Evolutionary conservation across 2,888 invertebrate species (phyloP), one percentile per base, ranked within the genome.

Genomic region (Dasysyrphus tricinctus): DNA sequence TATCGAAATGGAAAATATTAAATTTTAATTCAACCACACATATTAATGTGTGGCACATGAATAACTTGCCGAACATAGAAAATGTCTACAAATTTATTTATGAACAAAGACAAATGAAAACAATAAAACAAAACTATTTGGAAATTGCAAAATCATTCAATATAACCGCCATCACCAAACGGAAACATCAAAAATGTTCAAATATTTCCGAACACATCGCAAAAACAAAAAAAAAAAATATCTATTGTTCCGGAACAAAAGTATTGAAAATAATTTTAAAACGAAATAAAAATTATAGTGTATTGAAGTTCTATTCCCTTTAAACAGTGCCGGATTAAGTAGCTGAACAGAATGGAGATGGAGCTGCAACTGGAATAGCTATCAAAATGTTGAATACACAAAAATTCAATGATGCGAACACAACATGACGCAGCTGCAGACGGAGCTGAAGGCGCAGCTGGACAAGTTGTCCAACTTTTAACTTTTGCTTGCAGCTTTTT

Each of bases 161-260:
- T 24, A 32, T 61, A 65, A 74, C 74, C 74, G 16, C 74, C n/a
- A n/a, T n/a, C n/a, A n/a, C n/a, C 24, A 39, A 75, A 75, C 75
- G 42, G 75, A 65, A 63, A 67, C 57, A 73, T 61, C 73, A 80
- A 32, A 80, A 32, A 39, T 74, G 73, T 80, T 74, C 49, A 74
- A 59, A 67, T 74, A 74, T 67, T 80, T 67, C 47, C 74, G 24
- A 19, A 8, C 14, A 14, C 19, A 42, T 56, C 8, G 4, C 42
- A 54, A 14, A 42, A 67, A 44, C 24, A n/a, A n/a, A n/a, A n/a
- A n/a, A n/a, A n/a, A n/a, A n/a, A n/a, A n/a, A n/a, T n/a, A 80
- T 74, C 67, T n/a, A 80, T 59, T 59, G 67, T 74, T 74, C 49
- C 67, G 59, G 56, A 79, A 72, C 78, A 73, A 74, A 72, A 54